A percentile compares a stretch with the other conserved stretches of the same genome.
Evolutionary conservation across 2,113 vertebrate genomes (phyloP).

Genomic region (Saguinus imperator): DNA sequence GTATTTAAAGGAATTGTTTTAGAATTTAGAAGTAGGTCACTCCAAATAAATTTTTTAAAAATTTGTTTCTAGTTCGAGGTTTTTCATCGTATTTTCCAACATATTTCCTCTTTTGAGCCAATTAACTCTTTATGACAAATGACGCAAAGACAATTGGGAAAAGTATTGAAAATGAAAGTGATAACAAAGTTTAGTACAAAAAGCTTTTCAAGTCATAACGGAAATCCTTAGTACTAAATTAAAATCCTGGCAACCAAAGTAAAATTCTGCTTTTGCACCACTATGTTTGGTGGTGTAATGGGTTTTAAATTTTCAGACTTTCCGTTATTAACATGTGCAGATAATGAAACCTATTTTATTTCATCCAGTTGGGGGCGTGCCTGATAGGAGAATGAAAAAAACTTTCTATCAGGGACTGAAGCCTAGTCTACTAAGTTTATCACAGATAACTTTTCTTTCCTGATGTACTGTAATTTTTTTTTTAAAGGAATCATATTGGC

Average conservation of each 20-base stretch:
- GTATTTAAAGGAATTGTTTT: slow-evolving; percentile 20
- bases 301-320: slow-evolving; percentile 19
- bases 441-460: slow-evolving; percentile 67
- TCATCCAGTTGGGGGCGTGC: slow-evolving; percentile 70
- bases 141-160: not conserved
- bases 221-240: slow-evolving; percentile 16
- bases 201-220: not conserved
- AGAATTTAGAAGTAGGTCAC: not conserved
- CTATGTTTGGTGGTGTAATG: not conserved
- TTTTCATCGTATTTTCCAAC: not conserved
- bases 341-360: slow-evolving; percentile 15
- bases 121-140: slow-evolving; percentile 12
- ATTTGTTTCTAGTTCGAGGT: not conserved
- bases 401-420: slow-evolving; percentile 41
- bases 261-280: slow-evolving; percentile 14
- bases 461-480: slow-evolving; percentile 42
- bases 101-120: slow-evolving; percentile 40
- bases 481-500: slow-evolving; percentile 63
- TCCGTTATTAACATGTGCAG: not conserved
- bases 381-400: slow-evolving; percentile 55
- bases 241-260: not conserved
- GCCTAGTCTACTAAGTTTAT: slow-evolving; percentile 67
- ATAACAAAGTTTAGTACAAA: not conserved
- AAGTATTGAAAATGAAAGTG: slow-evolving; percentile 19
- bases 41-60: slow-evolving; percentile 9